phyloP scores from a whole-genome alignment of 1,140 invertebrate genomes.

The Sitobion miscanthi region DNA sequence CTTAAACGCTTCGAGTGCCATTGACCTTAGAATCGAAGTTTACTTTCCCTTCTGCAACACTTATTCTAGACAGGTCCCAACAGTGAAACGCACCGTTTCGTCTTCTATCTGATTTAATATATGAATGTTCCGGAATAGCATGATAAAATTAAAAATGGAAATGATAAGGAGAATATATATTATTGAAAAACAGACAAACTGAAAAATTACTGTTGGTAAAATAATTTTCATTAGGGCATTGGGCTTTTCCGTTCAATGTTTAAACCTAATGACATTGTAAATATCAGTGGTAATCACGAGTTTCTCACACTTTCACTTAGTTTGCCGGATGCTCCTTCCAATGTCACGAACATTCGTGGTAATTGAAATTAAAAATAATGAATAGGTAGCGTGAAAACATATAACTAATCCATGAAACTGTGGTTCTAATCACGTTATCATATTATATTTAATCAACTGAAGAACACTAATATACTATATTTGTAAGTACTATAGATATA shows the following conservation, averaged over 20 bases:
- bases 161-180: neutral
- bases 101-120: conserved; percentile 40
- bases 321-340: conserved; percentile 49
- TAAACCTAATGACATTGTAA: conserved; percentile 37
- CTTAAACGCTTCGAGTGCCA: conserved; percentile 32
- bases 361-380: conserved; percentile 32
- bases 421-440: neutral
- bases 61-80: conserved; percentile 55
- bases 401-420: neutral
- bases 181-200: neutral
- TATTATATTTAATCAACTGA: neutral
- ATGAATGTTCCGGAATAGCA: neutral
- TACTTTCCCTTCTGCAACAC: conserved; percentile 53
- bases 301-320: conserved; percentile 56
- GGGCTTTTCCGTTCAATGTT: conserved; percentile 27
- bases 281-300: neutral
- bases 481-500: too few species aligned
- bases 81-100: conserved; percentile 36
- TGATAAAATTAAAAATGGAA: neutral
- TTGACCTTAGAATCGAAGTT: conserved; percentile 54
- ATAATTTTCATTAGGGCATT: neutral
- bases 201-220: neutral
- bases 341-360: conserved; percentile 49
- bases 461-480: neutral
- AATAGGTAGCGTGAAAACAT: conserved; percentile 15